Percentiles rank a stretch among this genome's conserved stretches.
Evolutionary conservation across 2,113 vertebrate species (phyloP).

Genomic region (Chloroceryle aenea): DNA sequence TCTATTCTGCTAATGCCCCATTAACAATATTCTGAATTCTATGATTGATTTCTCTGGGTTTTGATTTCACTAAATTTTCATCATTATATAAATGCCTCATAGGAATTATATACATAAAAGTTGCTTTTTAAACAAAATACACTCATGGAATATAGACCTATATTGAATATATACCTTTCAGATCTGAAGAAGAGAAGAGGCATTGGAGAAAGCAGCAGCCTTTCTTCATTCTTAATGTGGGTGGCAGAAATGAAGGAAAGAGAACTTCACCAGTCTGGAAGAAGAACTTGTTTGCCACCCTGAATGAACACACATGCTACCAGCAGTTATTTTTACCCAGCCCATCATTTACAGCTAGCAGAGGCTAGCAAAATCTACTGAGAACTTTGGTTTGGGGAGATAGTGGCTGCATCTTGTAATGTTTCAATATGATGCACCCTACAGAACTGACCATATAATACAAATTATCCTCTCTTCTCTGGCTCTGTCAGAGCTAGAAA

Average conservation of each 20-base stretch:
- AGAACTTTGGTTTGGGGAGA: background rate
- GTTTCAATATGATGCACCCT: background rate
- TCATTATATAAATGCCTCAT: background rate
- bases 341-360: accelerated
- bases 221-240: background rate
- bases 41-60: background rate
- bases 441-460: background rate
- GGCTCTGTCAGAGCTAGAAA: background rate
- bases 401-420: accelerated
- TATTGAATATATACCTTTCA: background rate
- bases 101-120: background rate
- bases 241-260: background rate
- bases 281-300: background rate
- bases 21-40: background rate
- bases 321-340: conserved; percentile 13
- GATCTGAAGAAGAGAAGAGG: background rate
- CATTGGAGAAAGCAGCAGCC: background rate
- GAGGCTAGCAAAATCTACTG: background rate
- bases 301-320: background rate
- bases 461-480: background rate
- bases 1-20: background rate
- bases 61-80: background rate
- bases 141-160: background rate
- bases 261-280: background rate
- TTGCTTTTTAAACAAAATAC: background rate